Base-by-base conservation (phyloP, 2,797 vertebrate species). In the Dendrocincla tyrannina region DNA sequence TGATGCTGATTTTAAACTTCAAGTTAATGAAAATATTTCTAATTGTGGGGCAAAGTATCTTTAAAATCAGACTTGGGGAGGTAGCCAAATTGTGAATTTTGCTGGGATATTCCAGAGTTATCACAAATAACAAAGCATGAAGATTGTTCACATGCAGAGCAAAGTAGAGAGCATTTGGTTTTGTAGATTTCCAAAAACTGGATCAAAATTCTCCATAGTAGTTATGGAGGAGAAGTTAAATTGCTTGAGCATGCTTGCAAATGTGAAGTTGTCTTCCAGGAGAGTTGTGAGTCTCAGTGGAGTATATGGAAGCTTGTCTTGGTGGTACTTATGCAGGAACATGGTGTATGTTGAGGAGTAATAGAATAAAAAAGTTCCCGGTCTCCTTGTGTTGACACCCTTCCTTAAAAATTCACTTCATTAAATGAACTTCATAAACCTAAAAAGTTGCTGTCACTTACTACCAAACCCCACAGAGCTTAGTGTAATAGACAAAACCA, bases 71-170 rank as follows among this genome's bases (percentile, higher is more conserved):
- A 76, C 37, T 63, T 15, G 17, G 56, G n/a, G 70, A 76, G 37
- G 56, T 86, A 79, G 88, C 85, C 88, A 79, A 85, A 76, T 78
- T 81, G 56, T 88, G 73, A 76, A 60, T 91, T 93, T 92, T 88
- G 32, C 66, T 89, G 68, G 28, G 62, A 33, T 91, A 56, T 91
- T 76, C 42, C 62, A 66, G 32, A 13, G 3, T 91, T 87, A 15
- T 19, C 37, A 78, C 35, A 79, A 96, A 84, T 84, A 94, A 93
- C n/a, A 88, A 18, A 58, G 87, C 56, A 59, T 73, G 30, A 60
- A 76, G 63, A 56, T 37, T 78, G 87, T 59, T 77, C 22, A 9
- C 28, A 9, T 55, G 12, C 5, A 55, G 52, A 69, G 39, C 0
- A 1, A 64, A 90, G 59, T 18, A 78, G 63, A 66, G 95, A 70